A percentile compares a stretch with the other conserved stretches of the same genome.
Conservation (phyloP, 2,113 vertebrate genomes). For the Cryptotis parvus region DNA sequence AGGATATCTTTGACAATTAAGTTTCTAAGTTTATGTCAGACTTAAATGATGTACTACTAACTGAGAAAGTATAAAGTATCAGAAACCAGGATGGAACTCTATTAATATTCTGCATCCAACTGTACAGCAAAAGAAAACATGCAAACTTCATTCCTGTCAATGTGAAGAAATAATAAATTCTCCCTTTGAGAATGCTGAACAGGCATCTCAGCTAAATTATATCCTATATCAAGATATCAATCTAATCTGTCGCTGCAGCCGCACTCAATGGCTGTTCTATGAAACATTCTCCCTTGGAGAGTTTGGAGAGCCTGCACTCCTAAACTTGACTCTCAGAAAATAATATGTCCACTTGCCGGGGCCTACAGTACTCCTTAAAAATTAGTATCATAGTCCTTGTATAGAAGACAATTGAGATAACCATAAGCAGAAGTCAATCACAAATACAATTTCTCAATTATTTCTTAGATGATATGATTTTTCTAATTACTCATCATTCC, state of each 20-base stretch:
- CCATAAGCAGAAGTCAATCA: slow-evolving; percentile 1
- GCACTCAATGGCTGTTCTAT: not conserved
- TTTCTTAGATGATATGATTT: slow-evolving; percentile 3
- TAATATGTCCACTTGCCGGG: slow-evolving; percentile 40
- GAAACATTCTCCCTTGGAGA: slow-evolving; percentile 51
- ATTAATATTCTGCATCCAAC: slow-evolving; percentile 27
- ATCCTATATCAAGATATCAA: not conserved
- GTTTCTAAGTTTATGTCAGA: not conserved
- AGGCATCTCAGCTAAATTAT: slow-evolving; percentile 67
- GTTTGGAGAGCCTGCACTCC: slow-evolving; percentile 36
- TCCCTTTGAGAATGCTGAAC: slow-evolving; percentile 47
- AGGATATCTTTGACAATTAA: not conserved
- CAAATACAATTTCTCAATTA: not conserved
- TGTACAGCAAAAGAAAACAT: slow-evolving; percentile 45
- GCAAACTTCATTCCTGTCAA: slow-evolving; percentile 43
- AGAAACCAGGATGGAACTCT: not conserved
- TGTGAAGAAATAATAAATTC: slow-evolving; percentile 56
- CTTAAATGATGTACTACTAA: not conserved
- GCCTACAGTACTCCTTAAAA: too few relatives aligned
- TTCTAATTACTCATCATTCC: slow-evolving; percentile 20
- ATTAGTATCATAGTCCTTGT: slow-evolving; percentile 42
- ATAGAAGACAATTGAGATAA: slow-evolving; percentile 20
- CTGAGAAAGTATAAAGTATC: not conserved
- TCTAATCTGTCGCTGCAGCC: slow-evolving; percentile 62
- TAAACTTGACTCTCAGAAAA: slow-evolving; percentile 20